A percentile compares a stretch with the other conserved stretches of the same genome.
Conservation (phyloP, 2,797 vertebrate genomes). For the Lithobates sylvaticus region DNA sequence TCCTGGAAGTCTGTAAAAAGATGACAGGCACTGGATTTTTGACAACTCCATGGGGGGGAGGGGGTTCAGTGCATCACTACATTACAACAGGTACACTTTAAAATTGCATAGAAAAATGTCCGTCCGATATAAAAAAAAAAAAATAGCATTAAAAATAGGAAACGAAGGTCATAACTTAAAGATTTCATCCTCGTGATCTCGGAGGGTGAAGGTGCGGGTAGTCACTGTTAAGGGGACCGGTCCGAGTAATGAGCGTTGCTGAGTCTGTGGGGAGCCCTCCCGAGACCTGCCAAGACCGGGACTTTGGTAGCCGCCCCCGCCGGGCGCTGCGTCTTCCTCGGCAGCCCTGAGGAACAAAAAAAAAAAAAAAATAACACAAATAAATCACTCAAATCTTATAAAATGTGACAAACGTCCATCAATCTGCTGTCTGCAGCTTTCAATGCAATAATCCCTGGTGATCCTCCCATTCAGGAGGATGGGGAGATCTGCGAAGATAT, state of each 20-base stretch:
- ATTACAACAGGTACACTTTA: not conserved
- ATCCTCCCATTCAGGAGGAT: no score
- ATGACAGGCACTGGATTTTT: no score
- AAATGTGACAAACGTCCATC: no score
- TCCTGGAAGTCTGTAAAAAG: no score
- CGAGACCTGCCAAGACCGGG: not conserved
- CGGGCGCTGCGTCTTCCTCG: constrained; percentile 62
- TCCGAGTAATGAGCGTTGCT: constrained; percentile 73
- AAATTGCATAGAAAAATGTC: not conserved
- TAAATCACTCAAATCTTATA: no score
- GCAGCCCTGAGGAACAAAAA: constrained; percentile 68
- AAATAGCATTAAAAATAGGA: no score
- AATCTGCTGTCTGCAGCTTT: no score
- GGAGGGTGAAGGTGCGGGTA: constrained; percentile 77
- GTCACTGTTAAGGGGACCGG: constrained; percentile 82
- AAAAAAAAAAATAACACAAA: no score
- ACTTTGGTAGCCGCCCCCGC: not conserved
- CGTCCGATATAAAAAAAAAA: not conserved
- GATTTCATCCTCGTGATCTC: constrained; percentile 88
- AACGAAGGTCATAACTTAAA: constrained; percentile 84
- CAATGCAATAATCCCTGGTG: no score
- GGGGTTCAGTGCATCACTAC: no score
- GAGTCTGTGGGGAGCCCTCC: constrained; percentile 52
- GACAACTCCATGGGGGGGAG: no score
- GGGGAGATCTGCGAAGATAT: no score